Evolutionary conservation across 92 coral and sea anemone species (phyloP), one percentile per base, ranked within the genome.

Genomic region (Porites evermanni): DNA sequence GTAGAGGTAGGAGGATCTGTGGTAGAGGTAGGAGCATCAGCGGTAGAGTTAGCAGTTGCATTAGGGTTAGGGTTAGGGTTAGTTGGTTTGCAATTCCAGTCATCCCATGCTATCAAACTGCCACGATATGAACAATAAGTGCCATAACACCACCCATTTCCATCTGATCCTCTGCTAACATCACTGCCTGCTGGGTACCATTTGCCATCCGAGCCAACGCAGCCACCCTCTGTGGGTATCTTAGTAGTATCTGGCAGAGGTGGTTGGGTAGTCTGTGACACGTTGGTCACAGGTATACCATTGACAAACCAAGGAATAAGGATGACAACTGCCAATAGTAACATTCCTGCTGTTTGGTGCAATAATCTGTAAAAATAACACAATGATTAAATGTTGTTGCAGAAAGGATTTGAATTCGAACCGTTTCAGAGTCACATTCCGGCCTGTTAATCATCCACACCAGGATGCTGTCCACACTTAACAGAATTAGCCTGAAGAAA

Each of bases 111-210:
- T 1, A 84, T 23, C 12, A 85, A 54, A 4, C 44, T 7, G 0
- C 92, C 88, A 23, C 80, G 75, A 17, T 32, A 3, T 56, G 72
- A 64, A 64, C 94, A 91, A 8, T 84, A 82, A 6, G 9, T 64
- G 18, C 94, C 94, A 70, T 82, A 88, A 44, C 94, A 91, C 92
- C 90, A 84, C 13, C 83, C 82, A 8, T 67, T 59, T 7, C 92
- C 87, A 80, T 84, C 85, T 74, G 85, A 60, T 17, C 84, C 81
- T 24, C 68, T 75, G 44, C 79, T 75, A 0, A 92, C 86, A 10
- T 84, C 89, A 17, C 88, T 81, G 2, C 80, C 79, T 47, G 84
- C 79, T 50, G 84, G 32, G 72, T 79, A 84, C 86, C 83, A 76
- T 24, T 20, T 23, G 8, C 92, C 94, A 38, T 78, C 61, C 26